These are phyloP conservation scores for Heliopora coerulea DNA, from an alignment of 92 coral and sea anemone species.

Conservation along the genomic window DNA sequence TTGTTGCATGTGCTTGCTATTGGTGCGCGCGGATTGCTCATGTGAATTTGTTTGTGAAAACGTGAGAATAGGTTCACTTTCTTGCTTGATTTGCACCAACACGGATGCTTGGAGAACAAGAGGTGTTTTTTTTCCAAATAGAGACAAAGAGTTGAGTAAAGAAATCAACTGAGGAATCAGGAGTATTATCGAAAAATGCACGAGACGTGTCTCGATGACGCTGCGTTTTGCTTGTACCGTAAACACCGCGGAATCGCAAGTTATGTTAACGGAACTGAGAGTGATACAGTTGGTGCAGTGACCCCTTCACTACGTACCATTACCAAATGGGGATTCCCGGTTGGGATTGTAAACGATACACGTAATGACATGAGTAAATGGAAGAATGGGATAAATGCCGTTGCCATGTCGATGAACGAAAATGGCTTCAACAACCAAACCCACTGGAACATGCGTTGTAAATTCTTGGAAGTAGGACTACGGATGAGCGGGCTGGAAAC, in stretches of 20 bases:
- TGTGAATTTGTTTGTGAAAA: background rate
- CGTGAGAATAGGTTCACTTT: background rate
- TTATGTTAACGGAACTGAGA: background rate
- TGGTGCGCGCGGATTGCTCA: background rate
- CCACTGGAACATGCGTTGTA: constrained; percentile 36
- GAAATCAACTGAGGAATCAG: background rate
- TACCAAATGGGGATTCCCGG: constrained; percentile 3
- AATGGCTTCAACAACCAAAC: constrained; percentile 13
- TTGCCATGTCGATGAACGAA: background rate
- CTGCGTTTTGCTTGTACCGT: background rate
- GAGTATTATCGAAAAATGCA: no score
- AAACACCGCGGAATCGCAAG: background rate
- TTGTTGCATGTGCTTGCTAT: constrained; percentile 21
- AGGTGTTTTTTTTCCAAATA: background rate
- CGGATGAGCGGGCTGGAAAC: constrained; percentile 21
- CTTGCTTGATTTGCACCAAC: background rate
- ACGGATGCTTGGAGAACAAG: background rate
- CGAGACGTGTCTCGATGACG: no score
- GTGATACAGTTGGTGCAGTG: background rate
- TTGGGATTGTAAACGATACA: constrained; percentile 11
- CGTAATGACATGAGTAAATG: constrained; percentile 8
- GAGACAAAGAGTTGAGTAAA: background rate
- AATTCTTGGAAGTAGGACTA: constrained; percentile 26
- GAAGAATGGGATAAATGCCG: constrained; percentile 3
- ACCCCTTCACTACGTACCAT: constrained; percentile 8